Conservation (phyloP, 1,140 invertebrate species). For the Sycobia sp. region DNA sequence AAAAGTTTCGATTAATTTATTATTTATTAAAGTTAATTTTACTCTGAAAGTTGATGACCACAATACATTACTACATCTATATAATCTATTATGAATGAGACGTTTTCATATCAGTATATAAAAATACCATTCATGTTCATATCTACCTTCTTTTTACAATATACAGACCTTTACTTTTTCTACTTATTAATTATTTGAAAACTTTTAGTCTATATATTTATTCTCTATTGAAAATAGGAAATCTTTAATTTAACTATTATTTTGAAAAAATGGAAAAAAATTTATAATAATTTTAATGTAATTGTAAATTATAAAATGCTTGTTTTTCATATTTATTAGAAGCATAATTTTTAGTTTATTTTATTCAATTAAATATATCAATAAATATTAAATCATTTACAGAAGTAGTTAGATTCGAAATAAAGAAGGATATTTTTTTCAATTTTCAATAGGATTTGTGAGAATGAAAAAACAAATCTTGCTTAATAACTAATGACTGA, state of each 20-base stretch:
- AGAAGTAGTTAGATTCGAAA: slow-evolving; percentile 7
- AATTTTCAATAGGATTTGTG: background rate
- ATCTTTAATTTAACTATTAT: background rate
- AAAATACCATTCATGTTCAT: slow-evolving; percentile 34
- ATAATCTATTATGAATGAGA: slow-evolving; percentile 22
- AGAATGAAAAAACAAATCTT: background rate
- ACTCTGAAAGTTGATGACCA: slow-evolving; percentile 17
- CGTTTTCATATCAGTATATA: slow-evolving; percentile 29
- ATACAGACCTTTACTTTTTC: slow-evolving; percentile 22
- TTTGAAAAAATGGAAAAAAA: background rate
- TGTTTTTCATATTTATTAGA: background rate
- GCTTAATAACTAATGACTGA: slow-evolving; percentile 26
- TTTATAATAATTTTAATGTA: slow-evolving; percentile 10
- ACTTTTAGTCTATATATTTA: slow-evolving; percentile 14
- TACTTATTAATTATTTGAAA: slow-evolving; percentile 19
- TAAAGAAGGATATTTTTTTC: too few relatives aligned
- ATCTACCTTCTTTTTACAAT: slow-evolving; percentile 33
- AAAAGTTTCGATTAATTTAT: slow-evolving; percentile 11
- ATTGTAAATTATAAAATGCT: background rate
- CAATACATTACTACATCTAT: slow-evolving; percentile 19
- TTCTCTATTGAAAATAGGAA: background rate
- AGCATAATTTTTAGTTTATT: slow-evolving; percentile 3
- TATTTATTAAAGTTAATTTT: slow-evolving; percentile 2
- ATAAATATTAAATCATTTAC: too few relatives aligned
- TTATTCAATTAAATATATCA: background rate